Base-by-base conservation (phyloP, 2,797 vertebrate genomes). In the Garrulus glandarius region DNA sequence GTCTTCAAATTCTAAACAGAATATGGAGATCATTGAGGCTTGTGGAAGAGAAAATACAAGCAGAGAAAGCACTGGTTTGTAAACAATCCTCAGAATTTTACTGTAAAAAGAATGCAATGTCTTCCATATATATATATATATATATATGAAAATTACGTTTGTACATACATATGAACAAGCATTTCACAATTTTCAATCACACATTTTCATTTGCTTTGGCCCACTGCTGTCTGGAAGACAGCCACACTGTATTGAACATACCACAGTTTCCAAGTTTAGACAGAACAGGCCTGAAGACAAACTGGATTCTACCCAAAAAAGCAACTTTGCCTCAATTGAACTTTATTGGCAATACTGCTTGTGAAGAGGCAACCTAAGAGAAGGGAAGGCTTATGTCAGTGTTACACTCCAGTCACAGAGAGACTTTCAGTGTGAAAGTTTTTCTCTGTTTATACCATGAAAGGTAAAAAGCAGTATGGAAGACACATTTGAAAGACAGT, bases 261-360 rank as follows among this genome's bases (percentile, higher is more conserved):
- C 67, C 74, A 81, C 26, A 39, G 63, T 65, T 92, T 92, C 67
- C 78, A 87, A 79, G 83, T 67, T 69, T 44, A 80, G 47, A 63
- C 50, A 87, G 64, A 92, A 92, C 16, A 82, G n/a, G 68, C 60
- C 71, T 87, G 60, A 87, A 85, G 26, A 82, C 41, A 82, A 82
- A 47, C 29, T 92, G 79, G 76, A 92, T 64, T 87, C 59, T 77
- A 70, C 78, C 87, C 39, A 83, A 90, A 92, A 92, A 83, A 83
- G 13, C 37, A 74, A 26, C 52, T 83, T 59, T 76, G 60, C 85
- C 85, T 96, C 5, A 1, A 9, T 2, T 83, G 79, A 96, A 80
- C 95, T 94, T 84, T 39, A 79, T 18, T 69, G 39, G 26, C 15
- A 44, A 82, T 89, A 79, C 59, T 79, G 50, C 59, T 76, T 87